Conservation (phyloP, 2,797 vertebrate genomes). For the Pangasius sanitwongsei region DNA sequence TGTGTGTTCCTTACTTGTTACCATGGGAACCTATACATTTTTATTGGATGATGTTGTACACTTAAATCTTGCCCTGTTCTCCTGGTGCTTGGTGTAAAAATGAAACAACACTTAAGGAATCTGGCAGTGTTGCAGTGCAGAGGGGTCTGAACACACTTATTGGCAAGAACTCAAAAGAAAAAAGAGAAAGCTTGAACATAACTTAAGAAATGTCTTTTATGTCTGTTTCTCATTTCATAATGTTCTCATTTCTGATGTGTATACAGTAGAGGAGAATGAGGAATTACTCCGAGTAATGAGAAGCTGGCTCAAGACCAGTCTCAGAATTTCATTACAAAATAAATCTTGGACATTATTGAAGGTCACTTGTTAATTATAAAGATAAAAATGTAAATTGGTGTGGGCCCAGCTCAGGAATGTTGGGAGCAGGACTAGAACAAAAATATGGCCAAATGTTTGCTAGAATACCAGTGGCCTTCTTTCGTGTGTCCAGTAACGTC, state of each 20-base stretch:
- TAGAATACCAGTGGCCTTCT: background rate
- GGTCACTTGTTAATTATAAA: background rate
- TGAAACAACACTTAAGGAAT: slow-evolving; percentile 36
- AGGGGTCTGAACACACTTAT: background rate
- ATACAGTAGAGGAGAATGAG: slow-evolving; percentile 60
- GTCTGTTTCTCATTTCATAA: slow-evolving; percentile 57
- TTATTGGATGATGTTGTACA: slow-evolving; percentile 34
- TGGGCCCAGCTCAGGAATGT: background rate
- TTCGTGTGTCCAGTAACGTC: background rate
- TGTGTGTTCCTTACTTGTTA: slow-evolving; percentile 44
- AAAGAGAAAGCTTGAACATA: slow-evolving; percentile 28
- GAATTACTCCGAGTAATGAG: slow-evolving; percentile 68
- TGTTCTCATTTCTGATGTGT: slow-evolving; percentile 74
- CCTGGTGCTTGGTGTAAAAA: slow-evolving; percentile 25
- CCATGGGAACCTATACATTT: slow-evolving; percentile 47
- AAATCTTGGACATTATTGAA: background rate
- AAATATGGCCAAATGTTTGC: background rate
- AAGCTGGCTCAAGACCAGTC: slow-evolving; percentile 59
- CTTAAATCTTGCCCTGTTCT: slow-evolving; percentile 30
- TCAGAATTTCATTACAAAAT: slow-evolving; percentile 1
- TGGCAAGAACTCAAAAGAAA: slow-evolving; percentile 19
- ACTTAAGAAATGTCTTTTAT: slow-evolving; percentile 14
- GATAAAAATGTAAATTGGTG: background rate
- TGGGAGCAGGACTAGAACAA: background rate
- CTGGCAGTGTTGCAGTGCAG: background rate